These are phyloP conservation scores for Drosophila insularis DNA, from an alignment of 1,140 invertebrate species.

Conservation along the genomic window DNA sequence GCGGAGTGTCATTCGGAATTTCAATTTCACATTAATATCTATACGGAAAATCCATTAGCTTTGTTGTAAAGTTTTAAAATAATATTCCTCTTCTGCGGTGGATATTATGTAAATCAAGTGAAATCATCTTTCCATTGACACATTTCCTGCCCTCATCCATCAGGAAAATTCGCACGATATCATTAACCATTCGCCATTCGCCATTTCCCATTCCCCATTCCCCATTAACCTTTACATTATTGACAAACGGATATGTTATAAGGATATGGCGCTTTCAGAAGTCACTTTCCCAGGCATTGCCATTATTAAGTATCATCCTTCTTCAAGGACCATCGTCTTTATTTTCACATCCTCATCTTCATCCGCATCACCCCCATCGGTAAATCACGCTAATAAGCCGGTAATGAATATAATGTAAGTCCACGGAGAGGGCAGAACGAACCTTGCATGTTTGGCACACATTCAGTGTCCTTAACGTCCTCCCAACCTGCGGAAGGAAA, in stretches of 20 bases:
- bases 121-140: constrained; percentile 4
- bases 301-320: constrained; percentile 11
- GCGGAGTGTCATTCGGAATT: neutral
- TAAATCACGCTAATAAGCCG: constrained; percentile 79
- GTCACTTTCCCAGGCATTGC: constrained; percentile 67
- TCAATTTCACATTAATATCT: neutral
- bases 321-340: constrained; percentile 25
- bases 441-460: constrained; percentile 76
- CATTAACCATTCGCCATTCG: constrained; percentile 32
- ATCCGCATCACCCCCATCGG: constrained; percentile 65
- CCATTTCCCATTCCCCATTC: neutral
- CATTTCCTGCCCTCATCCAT: constrained; percentile 54
- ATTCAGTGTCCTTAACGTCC: constrained; percentile 53
- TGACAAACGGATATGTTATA: constrained; percentile 66
- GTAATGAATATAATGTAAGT: constrained; percentile 72
- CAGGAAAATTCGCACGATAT: constrained; percentile 70
- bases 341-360: constrained; percentile 11
- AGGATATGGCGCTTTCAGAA: constrained; percentile 64
- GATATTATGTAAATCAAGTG: constrained; percentile 2
- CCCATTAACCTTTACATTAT: constrained; percentile 44
- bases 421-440: constrained; percentile 10
- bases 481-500: constrained; percentile 58
- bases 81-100: neutral
- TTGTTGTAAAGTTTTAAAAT: constrained; percentile 38
- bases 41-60: constrained; percentile 32